Evolutionary conservation across 2,797 vertebrate species (phyloP).

Genomic region (Molossus alvarezi): DNA sequence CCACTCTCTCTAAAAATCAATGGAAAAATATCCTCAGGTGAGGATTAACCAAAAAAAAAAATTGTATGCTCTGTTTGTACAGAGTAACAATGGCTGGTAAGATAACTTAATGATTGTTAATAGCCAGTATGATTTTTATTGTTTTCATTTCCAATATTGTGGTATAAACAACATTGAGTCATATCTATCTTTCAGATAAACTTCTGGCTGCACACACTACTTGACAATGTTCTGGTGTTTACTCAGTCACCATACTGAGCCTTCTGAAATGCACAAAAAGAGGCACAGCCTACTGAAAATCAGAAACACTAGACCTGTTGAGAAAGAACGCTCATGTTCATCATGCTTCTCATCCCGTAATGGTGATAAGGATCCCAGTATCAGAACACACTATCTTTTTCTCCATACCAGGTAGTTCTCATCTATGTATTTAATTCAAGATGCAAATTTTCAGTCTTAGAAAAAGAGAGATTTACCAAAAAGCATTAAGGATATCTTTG

Average conservation of each 20-base stretch:
- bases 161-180: constrained; percentile 47
- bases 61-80: constrained; percentile 38
- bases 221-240: background rate
- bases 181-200: constrained; percentile 61
- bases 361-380: background rate
- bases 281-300: background rate
- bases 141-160: constrained; percentile 64
- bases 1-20: no score
- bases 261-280: background rate
- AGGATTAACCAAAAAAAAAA: no score
- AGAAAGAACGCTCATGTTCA: background rate
- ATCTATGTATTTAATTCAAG: background rate
- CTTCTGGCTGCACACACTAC: background rate
- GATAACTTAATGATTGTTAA: constrained; percentile 47
- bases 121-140: constrained; percentile 48
- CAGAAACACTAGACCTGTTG: background rate
- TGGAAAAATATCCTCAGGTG: no score
- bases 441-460: constrained; percentile 9
- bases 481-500: background rate
- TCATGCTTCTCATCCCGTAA: background rate
- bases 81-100: constrained; percentile 39
- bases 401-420: background rate
- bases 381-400: background rate
- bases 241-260: background rate
- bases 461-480: constrained; percentile 1